These are phyloP conservation scores for Rhadina sibilatrix DNA, from an alignment of 2,113 vertebrate species.

Conservation along the genomic window DNA sequence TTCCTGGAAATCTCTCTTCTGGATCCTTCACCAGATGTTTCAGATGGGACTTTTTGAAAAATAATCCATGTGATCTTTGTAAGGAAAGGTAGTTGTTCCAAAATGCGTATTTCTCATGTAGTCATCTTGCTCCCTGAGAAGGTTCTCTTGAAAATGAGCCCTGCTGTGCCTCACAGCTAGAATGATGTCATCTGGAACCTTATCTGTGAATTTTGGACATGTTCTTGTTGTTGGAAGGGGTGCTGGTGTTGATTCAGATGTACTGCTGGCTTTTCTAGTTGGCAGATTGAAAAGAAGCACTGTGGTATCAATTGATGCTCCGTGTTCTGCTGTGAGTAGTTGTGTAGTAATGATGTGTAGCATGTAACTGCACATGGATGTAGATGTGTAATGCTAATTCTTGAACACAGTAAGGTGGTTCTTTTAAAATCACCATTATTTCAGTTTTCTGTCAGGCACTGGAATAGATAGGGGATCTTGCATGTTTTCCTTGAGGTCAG, in stretches of 20 bases:
- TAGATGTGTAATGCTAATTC: not conserved
- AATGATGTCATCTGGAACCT: not conserved
- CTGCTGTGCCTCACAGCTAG: not conserved
- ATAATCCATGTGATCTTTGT: not conserved
- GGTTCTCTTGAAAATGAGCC: not conserved
- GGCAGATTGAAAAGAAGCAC: not conserved
- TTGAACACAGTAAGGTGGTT: not conserved
- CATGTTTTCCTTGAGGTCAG: not conserved
- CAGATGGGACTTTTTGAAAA: not conserved
- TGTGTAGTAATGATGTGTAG: not conserved
- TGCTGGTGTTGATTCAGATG: not conserved
- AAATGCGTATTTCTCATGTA: fast-evolving
- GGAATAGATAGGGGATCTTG: not conserved
- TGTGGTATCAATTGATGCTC: fast-evolving
- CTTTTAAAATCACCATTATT: not conserved
- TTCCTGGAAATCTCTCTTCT: not conserved
- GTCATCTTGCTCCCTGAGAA: not conserved
- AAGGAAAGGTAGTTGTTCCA: not conserved
- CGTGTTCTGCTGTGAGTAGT: not conserved
- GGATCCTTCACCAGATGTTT: not conserved
- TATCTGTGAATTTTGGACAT: not conserved
- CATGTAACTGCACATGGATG: not conserved
- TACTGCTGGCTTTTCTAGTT: not conserved
- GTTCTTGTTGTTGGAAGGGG: not conserved
- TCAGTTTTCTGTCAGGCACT: not conserved